phyloP scores from a whole-genome alignment of 2,888 invertebrate species.

The Argynnis bischoffii region DNA sequence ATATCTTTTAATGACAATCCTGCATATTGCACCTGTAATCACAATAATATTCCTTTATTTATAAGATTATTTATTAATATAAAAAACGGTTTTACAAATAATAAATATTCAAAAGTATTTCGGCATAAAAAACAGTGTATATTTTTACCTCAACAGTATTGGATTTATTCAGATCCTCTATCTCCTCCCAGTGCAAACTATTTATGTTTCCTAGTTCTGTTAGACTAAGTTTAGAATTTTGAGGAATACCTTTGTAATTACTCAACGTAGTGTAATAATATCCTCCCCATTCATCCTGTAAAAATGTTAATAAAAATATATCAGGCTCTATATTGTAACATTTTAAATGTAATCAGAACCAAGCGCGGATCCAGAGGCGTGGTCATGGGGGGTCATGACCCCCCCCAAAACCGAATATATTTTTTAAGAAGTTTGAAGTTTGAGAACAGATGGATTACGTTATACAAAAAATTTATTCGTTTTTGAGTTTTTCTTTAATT shows the following conservation, averaged over 20 bases:
- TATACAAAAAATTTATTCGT: too few relatives aligned
- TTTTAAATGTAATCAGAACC: not conserved
- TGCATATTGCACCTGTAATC: constrained; percentile 11
- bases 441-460: too few relatives aligned
- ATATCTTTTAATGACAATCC: not conserved
- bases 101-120: not conserved
- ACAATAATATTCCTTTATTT: not conserved
- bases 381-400: too few relatives aligned
- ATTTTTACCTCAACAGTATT: constrained; percentile 4
- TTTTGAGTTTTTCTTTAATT: too few relatives aligned
- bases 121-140: not conserved
- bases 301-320: constrained; percentile 1
- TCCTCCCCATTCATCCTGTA: constrained; percentile 9
- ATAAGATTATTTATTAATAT: not conserved
- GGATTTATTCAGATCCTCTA: not conserved
- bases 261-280: not conserved
- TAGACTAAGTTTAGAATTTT: constrained; percentile 6
- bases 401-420: too few relatives aligned
- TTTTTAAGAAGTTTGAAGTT: too few relatives aligned
- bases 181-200: not conserved
- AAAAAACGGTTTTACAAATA: not conserved
- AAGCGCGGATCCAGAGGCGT: too few relatives aligned
- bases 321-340: not conserved
- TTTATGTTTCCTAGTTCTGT: constrained; percentile 1
- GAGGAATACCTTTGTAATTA: not conserved